Conservation (phyloP, 2,113 vertebrate genomes). For the Spilogale gracilis region DNA sequence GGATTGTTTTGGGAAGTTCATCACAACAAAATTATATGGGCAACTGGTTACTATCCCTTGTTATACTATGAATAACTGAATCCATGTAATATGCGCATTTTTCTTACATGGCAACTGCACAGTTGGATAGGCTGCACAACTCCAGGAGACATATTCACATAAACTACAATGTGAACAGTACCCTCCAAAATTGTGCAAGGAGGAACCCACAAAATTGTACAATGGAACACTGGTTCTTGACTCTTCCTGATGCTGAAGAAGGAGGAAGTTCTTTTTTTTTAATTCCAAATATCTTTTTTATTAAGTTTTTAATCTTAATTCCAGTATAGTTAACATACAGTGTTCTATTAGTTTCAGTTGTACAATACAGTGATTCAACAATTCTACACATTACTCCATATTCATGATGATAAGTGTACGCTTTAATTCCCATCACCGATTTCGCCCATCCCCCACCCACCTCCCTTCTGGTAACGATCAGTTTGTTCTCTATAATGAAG, state of each 20-base stretch:
- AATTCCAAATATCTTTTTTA: no score
- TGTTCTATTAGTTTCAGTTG: no score
- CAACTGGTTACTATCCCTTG: not conserved
- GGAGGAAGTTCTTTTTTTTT: not conserved
- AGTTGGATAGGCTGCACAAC: not conserved
- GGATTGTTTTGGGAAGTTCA: conserved; percentile 38
- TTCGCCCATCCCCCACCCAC: no score
- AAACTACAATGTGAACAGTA: not conserved
- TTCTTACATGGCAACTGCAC: not conserved
- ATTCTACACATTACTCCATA: no score
- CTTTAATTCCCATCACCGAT: no score
- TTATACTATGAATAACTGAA: conserved; percentile 13
- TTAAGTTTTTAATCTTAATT: no score
- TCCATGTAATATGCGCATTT: not conserved
- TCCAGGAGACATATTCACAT: not conserved
- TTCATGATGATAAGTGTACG: no score
- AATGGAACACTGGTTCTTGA: not conserved
- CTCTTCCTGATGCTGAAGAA: not conserved
- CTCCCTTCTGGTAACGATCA: no score
- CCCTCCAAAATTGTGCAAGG: not conserved
- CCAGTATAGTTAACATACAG: no score
- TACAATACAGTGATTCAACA: no score
- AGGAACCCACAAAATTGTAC: not conserved
- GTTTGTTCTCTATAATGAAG: no score
- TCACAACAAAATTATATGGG: conserved; percentile 38